These are phyloP conservation scores for Onchidella celtica DNA, from an alignment of 2,888 invertebrate species.

Conservation along the genomic window DNA sequence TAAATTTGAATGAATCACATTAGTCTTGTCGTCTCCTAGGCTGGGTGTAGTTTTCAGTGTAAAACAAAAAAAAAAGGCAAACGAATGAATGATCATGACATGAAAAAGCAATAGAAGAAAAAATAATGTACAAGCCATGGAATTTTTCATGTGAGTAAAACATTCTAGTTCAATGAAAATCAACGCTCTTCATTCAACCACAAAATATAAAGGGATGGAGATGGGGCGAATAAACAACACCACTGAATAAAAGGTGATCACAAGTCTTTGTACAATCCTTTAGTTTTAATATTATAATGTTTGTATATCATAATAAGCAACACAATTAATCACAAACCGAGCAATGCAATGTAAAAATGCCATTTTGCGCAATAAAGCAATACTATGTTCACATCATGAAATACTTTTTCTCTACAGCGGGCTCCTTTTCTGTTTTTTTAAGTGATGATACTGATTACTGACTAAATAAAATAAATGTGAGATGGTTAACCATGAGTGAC, in stretches of 20 bases:
- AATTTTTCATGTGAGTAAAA: slow-evolving; percentile 1
- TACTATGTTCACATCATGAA: not conserved
- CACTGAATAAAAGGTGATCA: not conserved
- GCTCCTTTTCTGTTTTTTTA: too few relatives aligned
- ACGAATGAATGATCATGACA: too few relatives aligned
- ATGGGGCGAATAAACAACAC: not conserved
- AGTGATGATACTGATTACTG: too few relatives aligned
- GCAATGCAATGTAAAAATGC: not conserved
- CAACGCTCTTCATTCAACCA: not conserved
- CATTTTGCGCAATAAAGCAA: not conserved
- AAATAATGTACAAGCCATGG: slow-evolving; percentile 26
- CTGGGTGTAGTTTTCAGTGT: slow-evolving; percentile 13
- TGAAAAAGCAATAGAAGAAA: too few relatives aligned
- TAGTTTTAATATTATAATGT: not conserved
- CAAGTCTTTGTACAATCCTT: not conserved
- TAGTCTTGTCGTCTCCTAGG: not conserved
- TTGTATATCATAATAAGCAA: too few relatives aligned
- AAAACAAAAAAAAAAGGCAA: not conserved
- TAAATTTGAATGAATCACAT: slow-evolving; percentile 8
- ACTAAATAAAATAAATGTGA: too few relatives aligned
- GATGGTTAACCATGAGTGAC: too few relatives aligned
- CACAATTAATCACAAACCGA: not conserved
- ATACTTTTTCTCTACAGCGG: too few relatives aligned
- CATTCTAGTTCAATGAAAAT: not conserved
- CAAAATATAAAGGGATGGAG: not conserved